Conservation (phyloP, 92 coral and sea anemone genomes). For the Meandrina meandrites region DNA sequence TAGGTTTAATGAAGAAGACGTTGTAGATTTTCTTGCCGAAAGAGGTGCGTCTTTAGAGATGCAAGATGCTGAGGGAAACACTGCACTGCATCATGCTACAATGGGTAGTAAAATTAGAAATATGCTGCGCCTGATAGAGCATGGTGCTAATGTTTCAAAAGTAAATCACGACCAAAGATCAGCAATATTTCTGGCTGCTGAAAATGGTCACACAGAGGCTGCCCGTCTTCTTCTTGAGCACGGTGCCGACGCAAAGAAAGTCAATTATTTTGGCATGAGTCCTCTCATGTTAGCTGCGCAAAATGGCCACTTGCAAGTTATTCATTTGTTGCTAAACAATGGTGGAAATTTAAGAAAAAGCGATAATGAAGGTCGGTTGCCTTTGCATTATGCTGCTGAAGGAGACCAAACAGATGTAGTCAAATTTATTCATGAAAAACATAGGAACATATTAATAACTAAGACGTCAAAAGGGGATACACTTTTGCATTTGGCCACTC, state of each 20-base stretch:
- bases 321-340: background rate
- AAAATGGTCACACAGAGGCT: conserved; percentile 50
- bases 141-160: conserved; percentile 40
- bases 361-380: conserved; percentile 1
- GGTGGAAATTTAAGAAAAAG: background rate
- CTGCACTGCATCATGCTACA: conserved; percentile 60
- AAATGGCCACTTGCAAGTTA: conserved; percentile 24
- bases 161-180: background rate
- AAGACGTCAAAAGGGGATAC: background rate
- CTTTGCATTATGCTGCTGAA: conserved; percentile 34
- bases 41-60: conserved; percentile 44
- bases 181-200: conserved; percentile 52
- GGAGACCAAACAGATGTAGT: conserved; percentile 21
- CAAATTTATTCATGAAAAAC: background rate
- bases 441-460: background rate
- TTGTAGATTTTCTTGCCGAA: conserved; percentile 48
- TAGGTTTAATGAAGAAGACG: conserved; percentile 33
- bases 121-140: conserved; percentile 34
- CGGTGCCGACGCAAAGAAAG: conserved; percentile 47
- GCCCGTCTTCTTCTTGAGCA: conserved; percentile 50
- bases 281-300: conserved; percentile 57
- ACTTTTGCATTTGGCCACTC: conserved; percentile 16
- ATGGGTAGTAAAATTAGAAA: conserved; percentile 31
- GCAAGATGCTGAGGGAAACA: conserved; percentile 24
- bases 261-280: conserved; percentile 35